Base-by-base conservation (phyloP, 2,888 invertebrate species). In the Coenonympha glycerion region DNA sequence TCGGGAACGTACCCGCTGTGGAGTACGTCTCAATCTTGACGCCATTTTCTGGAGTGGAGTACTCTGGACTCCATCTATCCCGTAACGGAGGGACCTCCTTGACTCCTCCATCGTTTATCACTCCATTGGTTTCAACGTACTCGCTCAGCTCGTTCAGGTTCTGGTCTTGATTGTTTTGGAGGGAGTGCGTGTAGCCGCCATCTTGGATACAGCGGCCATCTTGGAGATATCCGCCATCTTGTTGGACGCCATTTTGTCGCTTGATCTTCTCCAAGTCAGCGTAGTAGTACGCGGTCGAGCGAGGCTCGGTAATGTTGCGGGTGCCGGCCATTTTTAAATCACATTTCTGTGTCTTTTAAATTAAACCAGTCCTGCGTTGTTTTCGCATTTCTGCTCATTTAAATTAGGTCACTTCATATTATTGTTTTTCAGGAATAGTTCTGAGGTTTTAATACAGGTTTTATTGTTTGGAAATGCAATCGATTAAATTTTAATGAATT, bases 211-310 rank as follows among this genome's bases (percentile, higher is more conserved):
- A 37, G 1, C 18, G 5, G 36, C 31, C 34, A 24, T 36, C 19
- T 18, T 41, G 44, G 9, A 4, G 8, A 6, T 24, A 15, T 8
- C 31, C 28, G 34, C 47, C 39, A 40, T 54, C 73, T 55, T 40
- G 41, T 13, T 41, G 31, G 42, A 30, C 28, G 47, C 55, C 45
- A 47, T 59, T 75, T 56, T 78, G 79, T 33, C 87, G 78, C 61
- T 89, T 89, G 13, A 90, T 78, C 1, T 88, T 80, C 39, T 90
- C 89, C 1, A 89, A 69, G 58, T 90, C 90, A 0, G 89, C 90
- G 72, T 90, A 90, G 69, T 88, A 87, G 63, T 88, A 88, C 0
- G 88, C 86, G 53, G 90, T 89, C 56, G 90, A 89, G 64, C 90
- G 89, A 57, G 89, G 89, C 70, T 90, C 90, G 39, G 79, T 77